Evolutionary conservation across 2,888 invertebrate genomes (phyloP).

Genomic region (Merodon equestris): DNA sequence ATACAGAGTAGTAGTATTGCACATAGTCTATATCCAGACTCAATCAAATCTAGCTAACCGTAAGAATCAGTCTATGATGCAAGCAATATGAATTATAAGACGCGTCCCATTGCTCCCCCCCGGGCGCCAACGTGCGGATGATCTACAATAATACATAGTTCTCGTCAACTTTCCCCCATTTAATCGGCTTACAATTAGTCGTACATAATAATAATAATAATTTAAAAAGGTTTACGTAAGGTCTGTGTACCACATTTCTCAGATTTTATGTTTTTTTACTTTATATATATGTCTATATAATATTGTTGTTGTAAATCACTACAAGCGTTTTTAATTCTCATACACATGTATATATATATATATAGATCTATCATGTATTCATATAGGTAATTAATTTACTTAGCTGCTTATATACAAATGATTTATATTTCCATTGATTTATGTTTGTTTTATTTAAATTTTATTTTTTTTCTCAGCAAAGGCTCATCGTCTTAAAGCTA

Average conservation of each 20-base stretch:
- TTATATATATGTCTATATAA: conserved; percentile 21
- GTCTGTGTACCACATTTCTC: conserved; percentile 44
- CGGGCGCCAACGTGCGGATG: too few relatives aligned
- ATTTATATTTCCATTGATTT: conserved; percentile 17
- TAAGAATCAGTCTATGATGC: too few relatives aligned
- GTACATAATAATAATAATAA: conserved; percentile 14
- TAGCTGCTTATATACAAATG: conserved; percentile 61
- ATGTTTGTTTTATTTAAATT: conserved; percentile 26
- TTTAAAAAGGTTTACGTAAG: conserved; percentile 33
- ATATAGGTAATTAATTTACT: conserved; percentile 62
- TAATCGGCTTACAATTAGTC: too few relatives aligned
- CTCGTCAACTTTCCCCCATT: too few relatives aligned
- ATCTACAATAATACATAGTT: too few relatives aligned
- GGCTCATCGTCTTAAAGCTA: conserved; percentile 69
- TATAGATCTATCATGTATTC: not conserved
- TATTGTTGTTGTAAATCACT: conserved; percentile 60
- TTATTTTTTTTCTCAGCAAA: conserved; percentile 67
- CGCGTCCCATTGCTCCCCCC: too few relatives aligned
- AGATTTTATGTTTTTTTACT: conserved; percentile 12
- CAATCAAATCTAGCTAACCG: too few relatives aligned
- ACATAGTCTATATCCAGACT: too few relatives aligned
- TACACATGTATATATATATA: conserved; percentile 43
- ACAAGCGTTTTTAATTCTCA: conserved; percentile 61
- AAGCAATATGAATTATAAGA: too few relatives aligned
- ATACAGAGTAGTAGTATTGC: too few relatives aligned